These are phyloP conservation scores for Campylomormyrus tamandua DNA, from an alignment of 2,113 vertebrate genomes.

Conservation along the genomic window DNA sequence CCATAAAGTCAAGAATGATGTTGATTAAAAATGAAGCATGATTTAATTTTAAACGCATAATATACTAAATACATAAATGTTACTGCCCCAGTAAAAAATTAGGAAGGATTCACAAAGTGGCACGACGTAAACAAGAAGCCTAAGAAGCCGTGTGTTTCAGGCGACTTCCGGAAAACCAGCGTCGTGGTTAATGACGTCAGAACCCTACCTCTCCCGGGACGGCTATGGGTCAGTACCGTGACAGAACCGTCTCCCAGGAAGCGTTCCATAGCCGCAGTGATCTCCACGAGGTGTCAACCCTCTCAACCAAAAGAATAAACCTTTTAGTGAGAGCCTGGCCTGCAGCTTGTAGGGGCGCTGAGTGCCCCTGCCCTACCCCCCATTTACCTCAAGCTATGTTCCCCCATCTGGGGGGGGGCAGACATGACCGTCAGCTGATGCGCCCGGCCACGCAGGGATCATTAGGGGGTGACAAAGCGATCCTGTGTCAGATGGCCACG, in stretches of 20 bases:
- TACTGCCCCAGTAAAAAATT: not conserved
- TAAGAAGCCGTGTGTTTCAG: not conserved
- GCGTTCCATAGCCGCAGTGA: not conserved
- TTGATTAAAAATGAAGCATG: not conserved
- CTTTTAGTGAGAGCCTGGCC: not conserved
- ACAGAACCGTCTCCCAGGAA: not conserved
- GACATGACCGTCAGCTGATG: not conserved
- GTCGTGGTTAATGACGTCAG: not conserved
- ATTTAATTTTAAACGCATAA: not conserved
- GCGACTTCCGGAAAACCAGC: not conserved
- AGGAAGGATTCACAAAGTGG: not conserved
- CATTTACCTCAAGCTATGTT: not conserved
- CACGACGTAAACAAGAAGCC: not conserved
- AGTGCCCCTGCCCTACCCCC: not conserved
- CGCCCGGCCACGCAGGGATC: not conserved
- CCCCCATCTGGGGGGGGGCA: not conserved
- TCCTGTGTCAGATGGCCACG: not conserved
- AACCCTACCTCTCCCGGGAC: not conserved
- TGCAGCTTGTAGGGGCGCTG: not conserved
- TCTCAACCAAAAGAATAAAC: not conserved
- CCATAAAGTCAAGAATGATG: not conserved
- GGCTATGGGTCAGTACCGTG: not conserved
- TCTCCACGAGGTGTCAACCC: not conserved
- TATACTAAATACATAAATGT: not conserved
- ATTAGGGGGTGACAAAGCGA: constrained; percentile 1